phyloP scores from a whole-genome alignment of 1,140 invertebrate species.

The Drosophila navojoa region DNA sequence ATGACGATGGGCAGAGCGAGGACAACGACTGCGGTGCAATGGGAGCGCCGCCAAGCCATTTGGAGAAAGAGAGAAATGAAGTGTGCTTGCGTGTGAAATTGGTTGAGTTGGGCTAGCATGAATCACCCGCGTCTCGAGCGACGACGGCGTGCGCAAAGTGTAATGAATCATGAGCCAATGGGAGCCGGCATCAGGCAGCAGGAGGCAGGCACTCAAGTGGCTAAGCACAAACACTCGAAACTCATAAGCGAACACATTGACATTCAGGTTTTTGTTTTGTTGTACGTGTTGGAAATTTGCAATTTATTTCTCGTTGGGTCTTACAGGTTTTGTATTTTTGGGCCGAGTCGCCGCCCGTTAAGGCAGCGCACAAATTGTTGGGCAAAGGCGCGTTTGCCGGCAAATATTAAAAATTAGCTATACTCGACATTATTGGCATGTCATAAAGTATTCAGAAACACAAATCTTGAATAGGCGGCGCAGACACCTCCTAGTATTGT shows the following conservation, averaged over 20 bases:
- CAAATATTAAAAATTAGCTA: slow-evolving; percentile 40
- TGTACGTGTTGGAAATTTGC: slow-evolving; percentile 66
- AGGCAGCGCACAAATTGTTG: slow-evolving; percentile 18
- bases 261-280: slow-evolving; percentile 23
- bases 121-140: slow-evolving; percentile 58
- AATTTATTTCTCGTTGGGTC: slow-evolving; percentile 57
- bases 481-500: background rate
- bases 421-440: slow-evolving; percentile 33
- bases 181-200: slow-evolving; percentile 29
- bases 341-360: slow-evolving; percentile 2
- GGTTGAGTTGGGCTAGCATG: slow-evolving; percentile 46
- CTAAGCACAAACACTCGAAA: slow-evolving; percentile 6
- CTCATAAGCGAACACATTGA: background rate
- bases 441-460: slow-evolving; percentile 46
- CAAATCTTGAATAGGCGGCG: slow-evolving; percentile 13
- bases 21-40: slow-evolving; percentile 15
- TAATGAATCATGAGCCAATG: slow-evolving; percentile 62
- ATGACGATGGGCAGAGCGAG: slow-evolving; percentile 12
- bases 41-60: slow-evolving; percentile 41
- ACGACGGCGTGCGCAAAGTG: slow-evolving; percentile 48
- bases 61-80: slow-evolving; percentile 43
- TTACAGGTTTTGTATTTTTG: slow-evolving; percentile 38
- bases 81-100: slow-evolving; percentile 59
- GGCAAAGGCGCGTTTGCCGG: slow-evolving; percentile 27
- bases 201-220: slow-evolving; percentile 21